Evolutionary conservation across 2,888 invertebrate species (phyloP).

Genomic region (Macrosiphum euphorbiae): DNA sequence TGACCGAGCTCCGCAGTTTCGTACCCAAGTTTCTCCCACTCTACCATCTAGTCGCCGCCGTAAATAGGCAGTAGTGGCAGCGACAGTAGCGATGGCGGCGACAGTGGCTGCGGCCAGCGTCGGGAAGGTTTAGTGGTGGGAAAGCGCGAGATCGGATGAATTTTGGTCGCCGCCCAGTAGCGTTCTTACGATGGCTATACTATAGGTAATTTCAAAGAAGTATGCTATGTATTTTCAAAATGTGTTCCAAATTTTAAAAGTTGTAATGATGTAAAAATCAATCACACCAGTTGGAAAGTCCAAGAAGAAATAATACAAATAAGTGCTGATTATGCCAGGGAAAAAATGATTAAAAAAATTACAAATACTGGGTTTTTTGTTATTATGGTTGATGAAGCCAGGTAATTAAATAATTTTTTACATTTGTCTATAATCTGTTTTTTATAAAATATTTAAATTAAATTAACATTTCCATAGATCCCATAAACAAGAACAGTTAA

Average conservation of each 20-base stretch:
- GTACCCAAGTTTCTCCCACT: no score
- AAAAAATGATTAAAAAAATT: neutral
- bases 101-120: no score
- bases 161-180: no score
- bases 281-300: neutral
- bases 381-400: constrained; percentile 10
- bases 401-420: neutral
- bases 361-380: neutral
- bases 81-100: no score
- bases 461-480: neutral
- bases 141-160: no score
- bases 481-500: neutral
- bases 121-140: no score
- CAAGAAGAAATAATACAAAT: constrained; percentile 12
- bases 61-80: no score
- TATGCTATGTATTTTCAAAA: neutral
- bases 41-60: no score
- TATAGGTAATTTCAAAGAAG: neutral
- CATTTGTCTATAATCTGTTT: neutral
- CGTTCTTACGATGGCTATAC: no score
- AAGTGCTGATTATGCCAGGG: neutral
- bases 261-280: neutral
- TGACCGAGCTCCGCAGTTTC: no score
- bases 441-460: neutral
- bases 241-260: neutral